A percentile compares a stretch with the other conserved stretches of the same genome.
Evolutionary conservation across 2,888 invertebrate genomes (phyloP).

Genomic region (Drosophila limbata): DNA sequence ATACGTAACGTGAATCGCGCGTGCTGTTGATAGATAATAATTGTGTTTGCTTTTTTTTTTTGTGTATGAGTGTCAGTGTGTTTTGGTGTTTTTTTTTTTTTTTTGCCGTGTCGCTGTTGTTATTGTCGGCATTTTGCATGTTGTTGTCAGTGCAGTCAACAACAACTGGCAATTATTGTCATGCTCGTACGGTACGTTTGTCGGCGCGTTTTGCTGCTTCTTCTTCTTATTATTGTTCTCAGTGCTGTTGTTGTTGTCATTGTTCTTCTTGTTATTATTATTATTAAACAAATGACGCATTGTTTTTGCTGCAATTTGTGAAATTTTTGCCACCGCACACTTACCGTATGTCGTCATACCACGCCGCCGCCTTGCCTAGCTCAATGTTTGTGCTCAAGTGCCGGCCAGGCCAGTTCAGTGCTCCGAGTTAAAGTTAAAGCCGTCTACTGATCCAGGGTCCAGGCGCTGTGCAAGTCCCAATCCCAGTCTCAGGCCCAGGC

Average conservation of each 20-base stretch:
- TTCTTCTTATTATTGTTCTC: slow-evolving; percentile 19
- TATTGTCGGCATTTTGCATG: slow-evolving; percentile 53
- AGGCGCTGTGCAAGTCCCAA: not conserved
- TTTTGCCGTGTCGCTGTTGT: slow-evolving; percentile 24
- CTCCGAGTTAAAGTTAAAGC: not conserved
- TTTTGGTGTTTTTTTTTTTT: slow-evolving; percentile 9
- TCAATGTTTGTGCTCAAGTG: slow-evolving; percentile 11
- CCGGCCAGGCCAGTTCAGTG: slow-evolving; percentile 8
- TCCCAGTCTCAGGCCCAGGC: not conserved
- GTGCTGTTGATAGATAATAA: slow-evolving; percentile 58
- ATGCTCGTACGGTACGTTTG: slow-evolving; percentile 41
- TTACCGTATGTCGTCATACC: not conserved
- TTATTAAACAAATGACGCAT: slow-evolving; percentile 58
- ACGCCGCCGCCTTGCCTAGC: slow-evolving; percentile 6
- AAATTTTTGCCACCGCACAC: not conserved
- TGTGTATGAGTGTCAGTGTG: slow-evolving; percentile 13
- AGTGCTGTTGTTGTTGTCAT: slow-evolving; percentile 12
- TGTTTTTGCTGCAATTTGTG: slow-evolving; percentile 20
- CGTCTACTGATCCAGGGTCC: slow-evolving; percentile 1
- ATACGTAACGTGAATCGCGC: slow-evolving; percentile 47
- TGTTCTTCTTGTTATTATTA: slow-evolving; percentile 40
- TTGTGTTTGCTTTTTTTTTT: slow-evolving; percentile 25
- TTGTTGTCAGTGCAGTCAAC: slow-evolving; percentile 34
- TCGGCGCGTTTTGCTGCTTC: slow-evolving; percentile 29
- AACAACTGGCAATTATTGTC: slow-evolving; percentile 53